Percentiles rank a stretch among this genome's conserved stretches.
Evolutionary conservation across 2,797 vertebrate species (phyloP).

Genomic region (Ctenopoma multispine): DNA sequence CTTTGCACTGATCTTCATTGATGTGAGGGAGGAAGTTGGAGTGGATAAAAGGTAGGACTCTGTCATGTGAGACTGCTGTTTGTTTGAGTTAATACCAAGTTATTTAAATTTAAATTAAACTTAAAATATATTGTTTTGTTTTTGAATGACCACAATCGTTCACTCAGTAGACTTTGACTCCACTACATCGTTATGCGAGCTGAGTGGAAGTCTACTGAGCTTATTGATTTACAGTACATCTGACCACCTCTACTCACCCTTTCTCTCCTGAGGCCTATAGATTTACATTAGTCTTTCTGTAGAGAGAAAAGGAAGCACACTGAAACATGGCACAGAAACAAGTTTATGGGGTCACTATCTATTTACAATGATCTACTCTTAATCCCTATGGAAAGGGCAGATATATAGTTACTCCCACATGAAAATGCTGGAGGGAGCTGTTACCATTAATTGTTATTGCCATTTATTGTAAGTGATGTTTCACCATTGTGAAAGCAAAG

Average conservation of each 20-base stretch:
- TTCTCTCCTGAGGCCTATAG: constrained; percentile 49
- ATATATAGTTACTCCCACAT: constrained; percentile 12
- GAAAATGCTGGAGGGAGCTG: constrained; percentile 4
- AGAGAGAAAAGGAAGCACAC: constrained; percentile 51
- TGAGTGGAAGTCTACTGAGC: constrained; percentile 37
- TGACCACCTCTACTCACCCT: constrained; percentile 8
- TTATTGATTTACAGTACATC: constrained; percentile 60
- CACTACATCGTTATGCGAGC: not conserved
- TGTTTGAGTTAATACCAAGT: no score
- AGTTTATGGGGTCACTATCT: constrained; percentile 49
- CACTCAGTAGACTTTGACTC: no score
- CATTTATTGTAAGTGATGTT: constrained; percentile 26
- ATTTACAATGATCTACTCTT: constrained; percentile 45
- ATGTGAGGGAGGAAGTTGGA: no score
- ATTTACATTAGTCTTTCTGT: constrained; percentile 58
- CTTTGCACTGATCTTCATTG: not conserved
- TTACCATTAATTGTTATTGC: not conserved
- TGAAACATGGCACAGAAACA: constrained; percentile 45
- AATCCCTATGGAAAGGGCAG: constrained; percentile 20
- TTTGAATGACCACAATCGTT: no score
- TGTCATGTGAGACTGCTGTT: no score
- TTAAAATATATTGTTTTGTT: no score
- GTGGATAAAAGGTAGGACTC: no score
- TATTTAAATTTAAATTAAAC: no score
- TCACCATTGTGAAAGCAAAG: constrained; percentile 33